phyloP scores from a whole-genome alignment of 2,113 vertebrate species.

The Grammomys surdaster region DNA sequence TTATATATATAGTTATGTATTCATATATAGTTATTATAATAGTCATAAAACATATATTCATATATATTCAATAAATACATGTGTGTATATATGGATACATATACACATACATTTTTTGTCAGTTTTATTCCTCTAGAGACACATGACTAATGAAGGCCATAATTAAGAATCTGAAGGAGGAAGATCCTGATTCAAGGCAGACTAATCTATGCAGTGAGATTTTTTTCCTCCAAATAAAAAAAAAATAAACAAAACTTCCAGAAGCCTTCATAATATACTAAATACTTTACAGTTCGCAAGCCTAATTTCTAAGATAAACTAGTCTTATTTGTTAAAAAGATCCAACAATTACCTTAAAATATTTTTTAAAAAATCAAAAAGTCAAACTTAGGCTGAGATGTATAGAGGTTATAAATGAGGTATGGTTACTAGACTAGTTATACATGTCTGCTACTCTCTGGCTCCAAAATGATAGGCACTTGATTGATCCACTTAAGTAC shows the following conservation, averaged over 20 bases:
- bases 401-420: neutral
- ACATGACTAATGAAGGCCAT: neutral
- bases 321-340: neutral
- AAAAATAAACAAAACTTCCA: neutral
- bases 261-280: neutral
- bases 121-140: neutral
- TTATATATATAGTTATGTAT: neutral
- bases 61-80: neutral
- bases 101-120: neutral
- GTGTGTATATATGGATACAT: neutral
- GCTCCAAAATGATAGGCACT: neutral
- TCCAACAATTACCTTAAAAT: neutral
- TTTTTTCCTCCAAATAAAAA: neutral
- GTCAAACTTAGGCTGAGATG: neutral
- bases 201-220: neutral
- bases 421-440: slow-evolving; percentile 37
- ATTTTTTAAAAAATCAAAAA: slow-evolving; percentile 30
- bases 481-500: neutral
- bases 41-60: neutral
- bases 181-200: neutral
- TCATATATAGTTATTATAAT: neutral
- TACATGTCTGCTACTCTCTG: neutral
- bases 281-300: neutral
- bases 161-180: neutral
- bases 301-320: slow-evolving; percentile 11